These are phyloP conservation scores for Alloplasta piceator DNA, from an alignment of 2,888 invertebrate genomes.

Conservation along the genomic window DNA sequence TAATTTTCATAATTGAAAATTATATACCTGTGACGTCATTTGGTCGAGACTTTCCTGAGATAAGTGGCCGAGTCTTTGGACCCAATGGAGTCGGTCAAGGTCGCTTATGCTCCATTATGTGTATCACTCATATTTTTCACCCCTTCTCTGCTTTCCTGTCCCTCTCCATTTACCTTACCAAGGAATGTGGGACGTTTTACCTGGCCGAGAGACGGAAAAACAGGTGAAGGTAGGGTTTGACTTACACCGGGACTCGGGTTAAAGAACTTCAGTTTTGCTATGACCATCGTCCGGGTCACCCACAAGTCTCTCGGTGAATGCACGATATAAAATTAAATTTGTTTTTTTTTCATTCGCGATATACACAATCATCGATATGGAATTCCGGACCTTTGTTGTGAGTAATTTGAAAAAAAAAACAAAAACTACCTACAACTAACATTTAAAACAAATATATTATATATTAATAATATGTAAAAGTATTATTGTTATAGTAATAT, in stretches of 20 bases:
- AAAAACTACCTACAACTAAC: no score
- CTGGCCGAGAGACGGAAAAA: constrained; percentile 37
- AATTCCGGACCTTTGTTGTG: constrained; percentile 77
- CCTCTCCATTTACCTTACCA: background rate
- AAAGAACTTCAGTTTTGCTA: constrained; percentile 80
- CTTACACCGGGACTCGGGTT: constrained; percentile 71
- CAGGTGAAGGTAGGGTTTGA: constrained; percentile 62
- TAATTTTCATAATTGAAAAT: constrained; percentile 39
- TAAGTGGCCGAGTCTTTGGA: constrained; percentile 28
- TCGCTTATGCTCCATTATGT: constrained; percentile 57
- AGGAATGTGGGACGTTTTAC: constrained; percentile 61
- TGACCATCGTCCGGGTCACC: constrained; percentile 76
- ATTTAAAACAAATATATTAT: no score
- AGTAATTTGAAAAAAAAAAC: constrained; percentile 64
- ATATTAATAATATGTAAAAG: no score
- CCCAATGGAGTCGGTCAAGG: constrained; percentile 73
- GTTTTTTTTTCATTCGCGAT: constrained; percentile 2
- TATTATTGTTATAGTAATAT: no score
- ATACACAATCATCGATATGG: constrained; percentile 68
- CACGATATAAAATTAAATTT: constrained; percentile 26
- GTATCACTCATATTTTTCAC: constrained; percentile 35
- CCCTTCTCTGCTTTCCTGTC: background rate
- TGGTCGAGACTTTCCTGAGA: constrained; percentile 60
- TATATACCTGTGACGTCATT: constrained; percentile 33
- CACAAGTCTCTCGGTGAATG: constrained; percentile 62